A percentile compares a stretch with the other conserved stretches of the same genome.
Evolutionary conservation across 1,140 invertebrate species (phyloP).

Genomic region (Macrotrachela quadricornifera): DNA sequence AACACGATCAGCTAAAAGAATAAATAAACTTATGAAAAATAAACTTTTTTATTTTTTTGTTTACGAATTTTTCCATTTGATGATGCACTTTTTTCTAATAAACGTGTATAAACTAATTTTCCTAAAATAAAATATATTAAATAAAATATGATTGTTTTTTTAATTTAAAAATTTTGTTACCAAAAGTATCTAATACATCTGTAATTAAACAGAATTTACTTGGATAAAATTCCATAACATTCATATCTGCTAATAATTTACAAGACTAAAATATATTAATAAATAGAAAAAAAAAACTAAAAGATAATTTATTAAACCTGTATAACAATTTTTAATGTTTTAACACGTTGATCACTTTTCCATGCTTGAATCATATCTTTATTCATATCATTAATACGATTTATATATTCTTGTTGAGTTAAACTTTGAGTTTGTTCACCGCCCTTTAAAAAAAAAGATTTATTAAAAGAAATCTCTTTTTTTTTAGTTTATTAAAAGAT

Average conservation of each 20-base stretch:
- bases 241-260: conserved; percentile 65
- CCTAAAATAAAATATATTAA: too few species aligned
- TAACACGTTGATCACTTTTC: conserved; percentile 76
- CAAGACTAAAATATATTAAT: conserved; percentile 45
- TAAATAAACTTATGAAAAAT: background rate
- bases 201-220: conserved; percentile 90
- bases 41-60: too few species aligned
- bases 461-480: background rate
- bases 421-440: conserved; percentile 59
- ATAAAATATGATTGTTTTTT: background rate
- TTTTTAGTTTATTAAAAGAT: too few species aligned
- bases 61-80: too few species aligned
- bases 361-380: conserved; percentile 65
- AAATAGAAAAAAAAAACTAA: conserved; percentile 1
- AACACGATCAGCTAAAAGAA: conserved; percentile 17
- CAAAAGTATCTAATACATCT: conserved; percentile 84
- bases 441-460: background rate
- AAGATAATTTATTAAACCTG: conserved; percentile 34
- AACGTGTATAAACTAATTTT: too few species aligned
- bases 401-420: conserved; percentile 70
- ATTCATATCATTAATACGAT: conserved; percentile 64
- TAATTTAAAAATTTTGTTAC: conserved; percentile 33
- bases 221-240: conserved; percentile 76
- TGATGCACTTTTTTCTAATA: too few species aligned
- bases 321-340: conserved; percentile 82